Base-by-base conservation (phyloP, 2,888 invertebrate genomes). In the Phengaris alcon region DNA sequence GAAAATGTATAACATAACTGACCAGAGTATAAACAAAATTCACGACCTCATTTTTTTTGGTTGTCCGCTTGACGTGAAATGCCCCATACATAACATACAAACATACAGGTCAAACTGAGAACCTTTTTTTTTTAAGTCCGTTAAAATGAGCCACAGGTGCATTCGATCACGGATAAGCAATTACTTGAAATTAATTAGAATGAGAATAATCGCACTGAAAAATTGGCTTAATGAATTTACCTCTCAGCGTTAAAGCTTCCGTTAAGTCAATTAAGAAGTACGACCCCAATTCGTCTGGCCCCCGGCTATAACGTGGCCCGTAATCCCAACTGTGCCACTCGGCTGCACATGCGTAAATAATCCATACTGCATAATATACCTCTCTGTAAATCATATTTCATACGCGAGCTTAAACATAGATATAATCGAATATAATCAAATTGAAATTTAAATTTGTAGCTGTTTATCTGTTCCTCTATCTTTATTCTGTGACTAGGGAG, bases 181-280 rank as follows among this genome's bases (percentile, higher is more conserved):
- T 57, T 57, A 57, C 8, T 15, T 57, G 15, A 6, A 57, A 57
- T 8, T 8, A 57, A 57, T 57, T 57, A 15, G 9, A 57, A 57
- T n/a, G 55, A 7, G 57, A 57, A 57, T 15, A 57, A 57, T 57
- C 15, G n/a, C 8, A 4, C 13, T 46, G 13, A 13, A 68, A n/a
- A 35, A 8, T 44, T 8, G 68, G 46, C 68, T 46, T n/a, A 48
- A 46, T 22, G 68, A 68, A 48, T 46, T 46, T 4, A 13, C 46
- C 57, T n/a, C n/a, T n/a, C 7, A 48, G 44, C 48, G 68, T 48
- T 8, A 68, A 68, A 68, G 68, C 68, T 68, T 44, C n/a, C 68
- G 48, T n/a, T 68, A 68, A 68, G 44, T 68, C 68, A 68, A 68
- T 68, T 68, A 68, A 46, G 44, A n/a, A 68, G 3, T 68, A n/a